A percentile compares a stretch with the other conserved stretches of the same genome.
Evolutionary conservation across 1,140 invertebrate species (phyloP).

Genomic region (Psix sp.): DNA sequence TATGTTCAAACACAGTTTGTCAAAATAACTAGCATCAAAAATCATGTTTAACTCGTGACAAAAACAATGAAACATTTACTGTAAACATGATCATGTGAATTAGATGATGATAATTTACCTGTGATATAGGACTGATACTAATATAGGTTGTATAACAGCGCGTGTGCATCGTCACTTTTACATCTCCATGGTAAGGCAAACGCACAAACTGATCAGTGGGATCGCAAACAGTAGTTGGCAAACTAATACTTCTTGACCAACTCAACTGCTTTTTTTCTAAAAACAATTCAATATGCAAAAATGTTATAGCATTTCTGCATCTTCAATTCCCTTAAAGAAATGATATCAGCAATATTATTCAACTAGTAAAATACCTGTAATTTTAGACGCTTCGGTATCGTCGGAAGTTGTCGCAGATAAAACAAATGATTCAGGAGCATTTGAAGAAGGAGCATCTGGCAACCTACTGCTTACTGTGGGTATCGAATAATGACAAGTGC

Average conservation of each 20-base stretch:
- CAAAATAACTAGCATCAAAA: too few species aligned
- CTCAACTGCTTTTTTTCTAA: conserved; percentile 56
- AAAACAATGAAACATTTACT: too few species aligned
- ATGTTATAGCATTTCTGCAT: too few species aligned
- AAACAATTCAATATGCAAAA: conserved; percentile 28
- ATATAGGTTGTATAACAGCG: conserved; percentile 79
- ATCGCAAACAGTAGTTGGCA: conserved; percentile 57
- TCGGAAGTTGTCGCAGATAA: conserved; percentile 59
- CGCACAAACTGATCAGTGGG: conserved; percentile 81
- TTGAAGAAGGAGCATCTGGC: conserved; percentile 66
- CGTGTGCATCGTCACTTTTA: conserved; percentile 82
- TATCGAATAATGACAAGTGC: conserved; percentile 67
- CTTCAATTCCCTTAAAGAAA: too few species aligned
- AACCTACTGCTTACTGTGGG: conserved; percentile 68
- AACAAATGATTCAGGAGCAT: conserved; percentile 49
- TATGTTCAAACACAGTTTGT: too few species aligned
- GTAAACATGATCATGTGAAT: too few species aligned
- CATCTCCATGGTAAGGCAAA: conserved; percentile 82
- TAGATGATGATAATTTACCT: conserved; percentile 63
- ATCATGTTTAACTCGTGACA: too few species aligned
- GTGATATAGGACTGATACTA: conserved; percentile 81
- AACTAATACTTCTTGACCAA: conserved; percentile 69
- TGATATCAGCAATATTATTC: too few species aligned
- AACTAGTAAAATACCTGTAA: conserved; percentile 20
- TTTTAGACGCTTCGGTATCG: conserved; percentile 39